phyloP scores from a whole-genome alignment of 2,797 vertebrate species.

The Sphenodon punctatus region DNA sequence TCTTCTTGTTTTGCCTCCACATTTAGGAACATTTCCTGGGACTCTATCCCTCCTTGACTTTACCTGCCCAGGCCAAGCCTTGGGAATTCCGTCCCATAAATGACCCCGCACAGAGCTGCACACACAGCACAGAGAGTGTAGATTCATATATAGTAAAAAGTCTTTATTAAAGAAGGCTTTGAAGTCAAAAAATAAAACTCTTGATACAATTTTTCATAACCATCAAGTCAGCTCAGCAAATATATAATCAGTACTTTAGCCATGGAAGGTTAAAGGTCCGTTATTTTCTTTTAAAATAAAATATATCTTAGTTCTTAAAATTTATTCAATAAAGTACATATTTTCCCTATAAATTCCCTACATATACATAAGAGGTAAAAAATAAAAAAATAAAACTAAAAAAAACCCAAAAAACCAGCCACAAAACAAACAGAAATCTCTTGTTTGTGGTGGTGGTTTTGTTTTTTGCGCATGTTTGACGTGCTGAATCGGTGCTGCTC shows the following conservation, averaged over 20 bases:
- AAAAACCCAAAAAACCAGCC: constrained; percentile 40
- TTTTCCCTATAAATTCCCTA: constrained; percentile 96
- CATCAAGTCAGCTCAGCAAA: constrained; percentile 93
- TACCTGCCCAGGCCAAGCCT: rapidly evolving
- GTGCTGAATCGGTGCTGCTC: not conserved
- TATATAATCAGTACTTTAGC: constrained; percentile 92
- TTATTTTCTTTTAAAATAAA: constrained; percentile 98
- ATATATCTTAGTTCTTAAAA: constrained; percentile 98
- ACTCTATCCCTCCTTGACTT: not conserved
- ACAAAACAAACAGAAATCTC: constrained; percentile 49
- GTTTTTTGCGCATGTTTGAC: not conserved
- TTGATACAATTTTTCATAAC: constrained; percentile 98
- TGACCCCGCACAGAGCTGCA: not conserved
- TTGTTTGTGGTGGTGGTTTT: too few species aligned
- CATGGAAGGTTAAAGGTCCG: constrained; percentile 92
- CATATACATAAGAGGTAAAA: constrained; percentile 95
- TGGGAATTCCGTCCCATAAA: rapidly evolving
- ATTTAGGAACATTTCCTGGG: too few species aligned
- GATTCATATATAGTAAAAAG: constrained; percentile 75
- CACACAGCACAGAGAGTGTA: not conserved
- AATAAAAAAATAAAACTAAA: constrained; percentile 85
- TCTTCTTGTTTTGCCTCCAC: too few species aligned
- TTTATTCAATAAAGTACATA: constrained; percentile 94
- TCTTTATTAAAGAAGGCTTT: constrained; percentile 83
- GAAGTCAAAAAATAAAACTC: constrained; percentile 98